Base-by-base conservation (phyloP, 2,797 vertebrate species). In the Microcaecilia unicolor region DNA sequence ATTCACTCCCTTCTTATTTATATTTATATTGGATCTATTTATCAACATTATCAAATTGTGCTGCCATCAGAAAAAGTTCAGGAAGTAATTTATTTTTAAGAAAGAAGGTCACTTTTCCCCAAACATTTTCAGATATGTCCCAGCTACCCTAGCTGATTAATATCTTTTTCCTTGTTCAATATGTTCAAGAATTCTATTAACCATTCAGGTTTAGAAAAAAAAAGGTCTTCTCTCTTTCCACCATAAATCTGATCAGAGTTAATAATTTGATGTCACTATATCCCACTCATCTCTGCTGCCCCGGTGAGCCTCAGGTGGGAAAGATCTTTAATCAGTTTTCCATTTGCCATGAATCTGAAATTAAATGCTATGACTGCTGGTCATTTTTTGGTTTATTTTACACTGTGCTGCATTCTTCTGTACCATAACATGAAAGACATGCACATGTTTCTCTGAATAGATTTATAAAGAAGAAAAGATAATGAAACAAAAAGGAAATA, bases 251-350 rank as follows among this genome's bases (percentile, higher is more conserved):
- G 6, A 28, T 12, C 3, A 31, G 13, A 22, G 10, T 27, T 37
- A 49, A 45, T 49, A 49, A 22, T 10, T 20, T 27, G 41, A 44
- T 45, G 37, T 22, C 37, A 22, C 21, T 18, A 18, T 21, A 12
- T 4, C 40, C 1, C 18, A n/a, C 4, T 14, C 5, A 22, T 20
- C 9, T 19, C 22, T 29, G 10, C 37, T 28, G 18, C 8, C 9
- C 3, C 34, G 28, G n/a, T 2, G 15, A 43, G 23, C 30, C 40
- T 41, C 18, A 29, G 26, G 27, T 18, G 15, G 12, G 40, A 47
- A 24, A 44, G 18, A 34, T 44, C 25, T 41, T 29, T 30, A 44
- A 37, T 42, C 40, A 13, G 5, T 25, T 61, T 51, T 35, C 41
- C 22, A 49, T 6, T 28, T 10, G 33, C 44, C n/a, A 15, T n/a